Percentiles rank a stretch among this genome's conserved stretches.
Evolutionary conservation across 2,797 vertebrate species (phyloP).

Genomic region (Pampus argenteus): DNA sequence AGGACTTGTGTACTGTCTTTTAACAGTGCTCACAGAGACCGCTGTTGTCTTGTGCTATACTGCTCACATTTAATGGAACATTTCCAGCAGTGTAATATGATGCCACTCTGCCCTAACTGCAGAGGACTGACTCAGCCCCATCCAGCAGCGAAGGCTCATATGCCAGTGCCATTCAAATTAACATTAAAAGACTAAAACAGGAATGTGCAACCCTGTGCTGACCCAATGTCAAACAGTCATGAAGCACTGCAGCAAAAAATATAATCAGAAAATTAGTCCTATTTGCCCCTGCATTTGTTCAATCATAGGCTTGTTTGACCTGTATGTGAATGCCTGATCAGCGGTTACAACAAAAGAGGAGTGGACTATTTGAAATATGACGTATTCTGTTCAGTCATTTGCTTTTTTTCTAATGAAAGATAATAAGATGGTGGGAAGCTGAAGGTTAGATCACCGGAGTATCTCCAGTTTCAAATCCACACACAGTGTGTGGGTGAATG

Average conservation of each 20-base stretch:
- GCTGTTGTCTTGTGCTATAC: conserved; percentile 47
- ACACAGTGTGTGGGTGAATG: conserved; percentile 43
- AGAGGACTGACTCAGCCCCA: conserved; percentile 41
- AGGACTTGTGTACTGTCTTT: conserved; percentile 4
- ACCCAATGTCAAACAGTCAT: conserved; percentile 42
- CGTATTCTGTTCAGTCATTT: conserved; percentile 6
- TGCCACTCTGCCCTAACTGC: conserved; percentile 49
- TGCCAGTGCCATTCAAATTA: conserved; percentile 40
- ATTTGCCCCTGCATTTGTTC: conserved; percentile 57
- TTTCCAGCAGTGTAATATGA: conserved; percentile 72
- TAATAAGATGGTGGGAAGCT: conserved; percentile 41
- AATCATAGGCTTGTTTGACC: conserved; percentile 57
- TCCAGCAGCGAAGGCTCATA: conserved; percentile 34
- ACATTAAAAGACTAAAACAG: conserved; percentile 52
- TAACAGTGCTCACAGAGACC: conserved; percentile 43
- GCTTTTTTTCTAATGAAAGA: conserved; percentile 29
- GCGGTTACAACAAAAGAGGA: conserved; percentile 46
- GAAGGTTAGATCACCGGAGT: conserved; percentile 53
- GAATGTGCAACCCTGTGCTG: conserved; percentile 30
- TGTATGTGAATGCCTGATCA: conserved; percentile 48
- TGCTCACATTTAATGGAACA: conserved; percentile 63
- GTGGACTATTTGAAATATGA: conserved; percentile 26
- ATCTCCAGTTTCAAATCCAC: conserved; percentile 34
- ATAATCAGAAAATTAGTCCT: conserved; percentile 58
- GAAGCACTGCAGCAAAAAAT: conserved; percentile 22